Evolutionary conservation across 2,113 vertebrate genomes (phyloP).

Genomic region (Lasiurus borealis): DNA sequence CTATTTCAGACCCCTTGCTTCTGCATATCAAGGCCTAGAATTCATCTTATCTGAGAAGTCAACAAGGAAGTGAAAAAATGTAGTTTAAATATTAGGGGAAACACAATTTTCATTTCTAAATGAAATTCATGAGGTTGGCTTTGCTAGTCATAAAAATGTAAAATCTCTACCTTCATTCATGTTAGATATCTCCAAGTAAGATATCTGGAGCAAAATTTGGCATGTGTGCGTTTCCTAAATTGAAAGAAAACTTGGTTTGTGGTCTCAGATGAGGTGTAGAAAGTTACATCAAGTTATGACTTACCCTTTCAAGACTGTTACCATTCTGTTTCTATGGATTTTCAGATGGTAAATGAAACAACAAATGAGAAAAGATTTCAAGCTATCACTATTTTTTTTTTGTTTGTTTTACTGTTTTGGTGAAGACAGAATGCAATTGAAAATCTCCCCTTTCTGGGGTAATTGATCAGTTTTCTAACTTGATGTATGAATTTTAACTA

Average conservation of each 20-base stretch:
- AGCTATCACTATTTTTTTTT: neutral
- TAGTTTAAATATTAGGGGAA: neutral
- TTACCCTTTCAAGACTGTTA: neutral
- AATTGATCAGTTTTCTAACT: neutral
- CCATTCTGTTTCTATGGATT: neutral
- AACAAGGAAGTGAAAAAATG: neutral
- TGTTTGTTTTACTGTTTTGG: neutral
- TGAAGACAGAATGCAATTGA: neutral
- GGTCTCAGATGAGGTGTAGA: neutral
- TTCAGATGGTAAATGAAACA: neutral
- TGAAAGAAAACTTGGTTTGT: neutral
- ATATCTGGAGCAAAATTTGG: neutral
- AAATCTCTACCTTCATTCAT: neutral
- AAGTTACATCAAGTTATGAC: neutral
- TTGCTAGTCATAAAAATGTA: neutral
- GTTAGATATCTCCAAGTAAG: neutral
- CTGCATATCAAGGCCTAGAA: neutral
- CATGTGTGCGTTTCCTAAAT: neutral
- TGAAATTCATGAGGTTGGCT: neutral
- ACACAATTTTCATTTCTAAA: constrained; percentile 43
- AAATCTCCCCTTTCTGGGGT: neutral
- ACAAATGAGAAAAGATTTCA: neutral
- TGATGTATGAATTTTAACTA: neutral
- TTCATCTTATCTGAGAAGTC: neutral
- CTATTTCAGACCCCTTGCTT: constrained; percentile 15